Percentiles rank a stretch among this genome's conserved stretches.
Evolutionary conservation across 1,140 invertebrate genomes (phyloP).

Genomic region (Formica selysi): DNA sequence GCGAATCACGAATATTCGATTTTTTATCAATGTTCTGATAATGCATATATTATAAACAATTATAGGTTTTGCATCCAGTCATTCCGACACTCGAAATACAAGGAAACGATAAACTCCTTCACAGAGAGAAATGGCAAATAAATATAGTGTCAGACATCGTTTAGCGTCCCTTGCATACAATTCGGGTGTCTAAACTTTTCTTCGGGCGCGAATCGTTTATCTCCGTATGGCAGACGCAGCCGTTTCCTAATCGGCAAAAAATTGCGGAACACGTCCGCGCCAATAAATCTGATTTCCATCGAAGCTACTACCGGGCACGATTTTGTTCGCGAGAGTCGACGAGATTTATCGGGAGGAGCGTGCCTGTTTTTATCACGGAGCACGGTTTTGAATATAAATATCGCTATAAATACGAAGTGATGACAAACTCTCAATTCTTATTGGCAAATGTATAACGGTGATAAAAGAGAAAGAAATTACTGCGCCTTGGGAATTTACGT

Average conservation of each 20-base stretch:
- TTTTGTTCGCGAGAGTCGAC: constrained; percentile 57
- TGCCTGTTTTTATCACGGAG: constrained; percentile 20
- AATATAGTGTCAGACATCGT: not conserved
- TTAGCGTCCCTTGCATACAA: not conserved
- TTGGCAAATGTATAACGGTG: not conserved
- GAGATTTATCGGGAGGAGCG: constrained; percentile 62
- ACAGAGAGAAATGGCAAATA: not conserved
- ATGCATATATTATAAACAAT: not conserved
- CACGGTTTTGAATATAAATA: constrained; percentile 27
- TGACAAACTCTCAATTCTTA: not conserved
- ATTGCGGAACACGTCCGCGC: constrained; percentile 63
- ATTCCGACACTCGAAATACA: no score
- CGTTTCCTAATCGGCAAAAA: constrained; percentile 71
- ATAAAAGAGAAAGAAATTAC: not conserved
- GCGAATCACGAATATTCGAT: constrained; percentile 39
- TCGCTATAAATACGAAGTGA: constrained; percentile 9
- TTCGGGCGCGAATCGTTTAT: constrained; percentile 69
- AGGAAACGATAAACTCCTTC: not conserved
- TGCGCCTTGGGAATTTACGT: not conserved
- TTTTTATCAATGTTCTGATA: constrained; percentile 43
- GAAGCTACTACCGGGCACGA: constrained; percentile 62
- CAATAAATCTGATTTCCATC: constrained; percentile 74
- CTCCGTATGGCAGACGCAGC: constrained; percentile 72
- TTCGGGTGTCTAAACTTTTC: constrained; percentile 61
- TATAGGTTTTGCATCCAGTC: no score